phyloP scores from a whole-genome alignment of 2,113 vertebrate genomes.

The Mirza zaza region DNA sequence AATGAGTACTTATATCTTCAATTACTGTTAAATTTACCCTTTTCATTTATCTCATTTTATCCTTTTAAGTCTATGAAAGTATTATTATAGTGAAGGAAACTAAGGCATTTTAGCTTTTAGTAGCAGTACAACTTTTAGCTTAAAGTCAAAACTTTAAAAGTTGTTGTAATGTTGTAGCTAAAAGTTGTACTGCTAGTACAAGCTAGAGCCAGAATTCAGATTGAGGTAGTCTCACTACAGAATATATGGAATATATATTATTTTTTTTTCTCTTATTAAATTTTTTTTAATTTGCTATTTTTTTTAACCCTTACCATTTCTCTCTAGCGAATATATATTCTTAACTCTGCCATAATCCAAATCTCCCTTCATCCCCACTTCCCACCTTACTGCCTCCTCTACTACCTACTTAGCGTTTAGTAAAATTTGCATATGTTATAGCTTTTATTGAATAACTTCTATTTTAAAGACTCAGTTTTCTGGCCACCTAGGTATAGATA shows the following conservation, averaged over 20 bases:
- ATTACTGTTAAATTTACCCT: not conserved
- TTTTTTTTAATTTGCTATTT: no score
- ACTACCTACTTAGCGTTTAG: not conserved
- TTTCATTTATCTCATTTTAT: not conserved
- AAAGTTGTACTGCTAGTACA: not conserved
- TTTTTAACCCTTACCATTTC: not conserved
- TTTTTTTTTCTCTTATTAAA: no score
- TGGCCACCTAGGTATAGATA: not conserved
- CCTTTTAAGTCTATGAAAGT: not conserved
- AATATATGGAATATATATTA: not conserved
- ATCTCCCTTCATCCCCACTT: not conserved
- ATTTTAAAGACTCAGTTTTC: slow-evolving; percentile 47
- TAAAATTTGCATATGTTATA: not conserved
- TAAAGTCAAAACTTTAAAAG: not conserved
- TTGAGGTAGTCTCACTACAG: not conserved
- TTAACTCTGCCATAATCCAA: not conserved
- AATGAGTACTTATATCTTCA: not conserved
- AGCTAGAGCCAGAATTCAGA: not conserved
- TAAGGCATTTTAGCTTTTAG: not conserved
- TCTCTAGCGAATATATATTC: not conserved
- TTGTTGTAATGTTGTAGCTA: not conserved
- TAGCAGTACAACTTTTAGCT: not conserved
- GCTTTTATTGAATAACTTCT: slow-evolving; percentile 25
- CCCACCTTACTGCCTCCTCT: not conserved
- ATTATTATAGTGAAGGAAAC: not conserved